Conservation (phyloP, 2,888 invertebrate genomes). For the Drosophila pullipes region DNA sequence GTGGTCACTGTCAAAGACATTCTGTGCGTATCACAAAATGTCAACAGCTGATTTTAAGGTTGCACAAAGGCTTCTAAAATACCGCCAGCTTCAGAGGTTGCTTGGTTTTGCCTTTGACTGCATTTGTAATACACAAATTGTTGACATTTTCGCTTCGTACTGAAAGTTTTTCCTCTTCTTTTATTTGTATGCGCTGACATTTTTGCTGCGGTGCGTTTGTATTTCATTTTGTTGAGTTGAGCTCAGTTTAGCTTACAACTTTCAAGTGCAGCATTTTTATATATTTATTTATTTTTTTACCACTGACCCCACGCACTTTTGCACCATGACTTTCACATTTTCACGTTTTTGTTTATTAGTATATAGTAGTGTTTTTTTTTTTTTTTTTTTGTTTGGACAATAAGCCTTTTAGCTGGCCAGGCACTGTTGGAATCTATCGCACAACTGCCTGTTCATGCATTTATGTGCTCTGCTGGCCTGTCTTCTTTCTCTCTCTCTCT, state of each 20-base stretch:
- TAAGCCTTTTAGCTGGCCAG: conserved; percentile 38
- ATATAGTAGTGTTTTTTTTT: background rate
- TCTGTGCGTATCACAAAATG: conserved; percentile 12
- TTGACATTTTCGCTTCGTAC: conserved; percentile 59
- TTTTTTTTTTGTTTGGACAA: conserved; percentile 7
- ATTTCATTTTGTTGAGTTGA: conserved; percentile 6
- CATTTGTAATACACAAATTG: conserved; percentile 51
- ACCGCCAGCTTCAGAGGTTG: background rate
- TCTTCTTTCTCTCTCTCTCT: conserved; percentile 2
- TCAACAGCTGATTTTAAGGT: conserved; percentile 28
- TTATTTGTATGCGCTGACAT: background rate
- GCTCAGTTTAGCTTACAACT: background rate
- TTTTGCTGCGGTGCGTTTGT: conserved; percentile 47
- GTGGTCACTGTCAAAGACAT: conserved; percentile 43
- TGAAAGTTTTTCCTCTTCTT: background rate
- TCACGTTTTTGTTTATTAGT: conserved; percentile 29
- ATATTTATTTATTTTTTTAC: background rate
- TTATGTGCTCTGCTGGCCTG: conserved; percentile 8
- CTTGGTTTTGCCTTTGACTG: conserved; percentile 49
- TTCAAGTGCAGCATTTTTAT: conserved; percentile 1
- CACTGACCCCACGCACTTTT: conserved; percentile 25
- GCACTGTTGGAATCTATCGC: conserved; percentile 67
- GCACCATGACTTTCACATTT: conserved; percentile 22
- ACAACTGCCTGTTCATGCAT: conserved; percentile 64
- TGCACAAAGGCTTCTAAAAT: conserved; percentile 20